Percentiles rank a stretch among this genome's conserved stretches.
Conservation (phyloP, 2,888 invertebrate genomes). For the Sminthurinus aureus region DNA sequence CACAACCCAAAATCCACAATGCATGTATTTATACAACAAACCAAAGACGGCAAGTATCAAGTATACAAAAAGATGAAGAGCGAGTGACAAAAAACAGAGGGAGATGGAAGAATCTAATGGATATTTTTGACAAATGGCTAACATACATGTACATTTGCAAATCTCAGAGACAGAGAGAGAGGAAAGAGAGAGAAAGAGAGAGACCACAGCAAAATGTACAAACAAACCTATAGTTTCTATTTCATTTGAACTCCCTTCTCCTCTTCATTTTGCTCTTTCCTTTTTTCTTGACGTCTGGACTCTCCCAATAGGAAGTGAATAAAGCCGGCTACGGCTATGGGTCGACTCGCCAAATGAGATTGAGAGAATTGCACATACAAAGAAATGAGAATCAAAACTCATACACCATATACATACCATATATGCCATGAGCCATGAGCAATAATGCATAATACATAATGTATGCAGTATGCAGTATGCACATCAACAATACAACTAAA, state of each 20-base stretch:
- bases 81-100: neutral
- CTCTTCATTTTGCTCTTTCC: neutral
- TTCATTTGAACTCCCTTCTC: too few species aligned
- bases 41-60: neutral
- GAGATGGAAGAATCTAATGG: neutral
- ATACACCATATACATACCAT: too few species aligned
- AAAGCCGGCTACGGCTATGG: slow-evolving; percentile 6
- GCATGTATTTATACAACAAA: too few species aligned
- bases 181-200: too few species aligned
- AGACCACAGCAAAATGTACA: too few species aligned
- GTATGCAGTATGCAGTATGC: neutral
- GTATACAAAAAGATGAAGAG: neutral
- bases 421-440: too few species aligned
- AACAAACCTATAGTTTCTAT: too few species aligned
- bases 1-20: too few species aligned
- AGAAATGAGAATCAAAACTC: neutral
- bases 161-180: too few species aligned
- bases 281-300: neutral
- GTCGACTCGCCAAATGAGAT: neutral
- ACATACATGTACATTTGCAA: neutral
- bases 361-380: slow-evolving; percentile 4
- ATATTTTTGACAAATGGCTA: neutral
- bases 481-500: slow-evolving; percentile 17
- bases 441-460: too few species aligned
- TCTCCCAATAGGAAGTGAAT: slow-evolving; percentile 29